Base-by-base conservation (phyloP, 2,797 vertebrate species). In the Eospalax fontanierii region DNA sequence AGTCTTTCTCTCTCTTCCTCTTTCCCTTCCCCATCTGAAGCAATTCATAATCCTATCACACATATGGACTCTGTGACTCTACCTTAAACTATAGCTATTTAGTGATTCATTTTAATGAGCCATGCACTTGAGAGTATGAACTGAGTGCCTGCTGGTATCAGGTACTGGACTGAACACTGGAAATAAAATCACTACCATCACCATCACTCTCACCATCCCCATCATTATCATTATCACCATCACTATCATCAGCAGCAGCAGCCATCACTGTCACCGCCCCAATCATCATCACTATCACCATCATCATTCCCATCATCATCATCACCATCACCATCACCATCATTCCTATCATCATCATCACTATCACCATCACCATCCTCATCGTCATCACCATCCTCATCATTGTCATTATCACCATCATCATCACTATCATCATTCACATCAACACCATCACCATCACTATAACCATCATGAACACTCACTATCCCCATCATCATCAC, bases 101-200 rank as follows among this genome's bases (percentile, higher is more conserved):
- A 30, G 61, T 16, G n/a, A 33, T 30, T 38, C 78, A 12, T 71
- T 82, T 73, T 63, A 65, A n/a, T 70, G 70, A 59, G 38, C 91
- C 50, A 75, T 84, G 90, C 61, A 65, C 35, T 82, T 80, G 28
- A 26, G 95, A 76, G 18, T 74, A 84, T 61, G 12, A 95, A 28
- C 43, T 63, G 21, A 78, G 38, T 71, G 19, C 68, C 18, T 87
- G 11, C 54, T 79, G 26, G 73, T 83, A 54, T 28, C 54, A 68
- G 30, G 38, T 66, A n/a, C 65, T 83, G 16, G 65, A 1, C 18
- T 43, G 50, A 74, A 26, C 66, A 43, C 79, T 81, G 81, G 46
- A 76, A 30, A 22, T 5, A 80, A 63, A 63, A 38, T n/a, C 38
- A 83, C 15, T 28, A 63, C 35, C 79, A 30, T 26, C 7, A 46